Base-by-base conservation (phyloP, 2,113 vertebrate genomes). In the Prunella himalayana region DNA sequence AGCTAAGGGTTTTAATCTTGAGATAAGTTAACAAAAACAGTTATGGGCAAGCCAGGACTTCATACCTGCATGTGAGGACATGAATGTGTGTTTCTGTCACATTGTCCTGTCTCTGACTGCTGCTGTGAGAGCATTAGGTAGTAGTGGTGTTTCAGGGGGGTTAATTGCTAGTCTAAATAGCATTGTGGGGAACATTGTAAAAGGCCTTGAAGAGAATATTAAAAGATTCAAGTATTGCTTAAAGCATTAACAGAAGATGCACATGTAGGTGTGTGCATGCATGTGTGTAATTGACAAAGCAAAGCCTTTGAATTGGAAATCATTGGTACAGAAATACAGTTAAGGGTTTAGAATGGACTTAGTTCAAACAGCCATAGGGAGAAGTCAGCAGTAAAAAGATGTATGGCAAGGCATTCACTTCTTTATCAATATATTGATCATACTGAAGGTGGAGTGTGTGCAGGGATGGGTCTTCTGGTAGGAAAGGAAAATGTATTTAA, bases 301-400 rank as follows among this genome's bases (percentile, higher is more conserved):
- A 90, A 51, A 82, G 90, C 42, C 68, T 90, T 83, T 72, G 53
- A 54, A 77, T 63, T 90, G 85, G 82, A 94, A 94, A 92, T 95
- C 83, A 41, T 80, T 89, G 81, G 53, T 60, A 89, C 64, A 80
- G 89, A 91, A 88, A 82, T 71, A 42, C 35, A 80, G 89, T 77
- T 35, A 77, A 91, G 70, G 63, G 31, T 28, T 92, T 92, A 53
- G 39, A 80, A 86, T 70, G 85, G 84, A 86, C 88, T 94, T 86
- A 47, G 41, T 66, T 88, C 78, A 79, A 27, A 66, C 39, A 77
- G 63, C 53, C 50, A 12, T 15, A 25, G 68, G 75, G 39, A 90
- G 23, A 41, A 83, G 50, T 76, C 78, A 80, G 66, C 31, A 70
- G 75, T 72, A 47, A 73, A 50, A 94, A 44, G 73, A 94, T 82